Evolutionary conservation across 2,888 invertebrate species (phyloP), one percentile per base, ranked within the genome.

Genomic region (Drosophila stalkeri): DNA sequence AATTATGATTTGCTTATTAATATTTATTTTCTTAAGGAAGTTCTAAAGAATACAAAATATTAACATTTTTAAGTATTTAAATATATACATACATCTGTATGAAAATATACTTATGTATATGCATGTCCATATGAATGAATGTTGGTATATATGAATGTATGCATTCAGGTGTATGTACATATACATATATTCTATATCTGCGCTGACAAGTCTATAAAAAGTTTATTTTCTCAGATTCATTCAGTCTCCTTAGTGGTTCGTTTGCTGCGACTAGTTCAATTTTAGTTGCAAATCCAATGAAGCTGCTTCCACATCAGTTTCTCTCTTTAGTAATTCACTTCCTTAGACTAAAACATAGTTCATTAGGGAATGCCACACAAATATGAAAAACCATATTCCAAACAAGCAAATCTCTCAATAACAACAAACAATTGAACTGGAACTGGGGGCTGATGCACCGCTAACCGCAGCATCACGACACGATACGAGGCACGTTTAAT

Each of bases 401-500:
- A 86, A 83, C 86, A 89, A 84, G 84, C 86, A 81, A 80, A 70
- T 49, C 70, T 65, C 62, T 31, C 27, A 64, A 57, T 64, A 75
- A 77, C 72, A 72, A 77, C 70, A 81, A 71, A 70, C 64, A 70
- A 54, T 41, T 31, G 51, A 51, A 14, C 33, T 20, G 33, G 14
- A 16, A 41, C 41, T n/a, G 47, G 31, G 46, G 27, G 27, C 27
- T 27, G 51, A 37, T 9, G 5, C 14, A 37, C 18, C n/a, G 16
- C 33, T 37, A 43, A 57, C 64, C 64, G 62, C 64, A 55, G n/a
- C 63, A 47, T 8, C 12, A 14, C 57, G 52, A 46, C 54, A 27
- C 35, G 33, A 41, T 43, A 54, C 52, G 59, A 62, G 57, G 51
- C 80, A 55, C 59, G 79, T 77, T 80, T 81, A 77, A 81, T 81